A percentile compares a stretch with the other conserved stretches of the same genome.
These are phyloP conservation scores for Protodeltote pygarga DNA, from an alignment of 2,888 invertebrate genomes.

Conservation along the genomic window DNA sequence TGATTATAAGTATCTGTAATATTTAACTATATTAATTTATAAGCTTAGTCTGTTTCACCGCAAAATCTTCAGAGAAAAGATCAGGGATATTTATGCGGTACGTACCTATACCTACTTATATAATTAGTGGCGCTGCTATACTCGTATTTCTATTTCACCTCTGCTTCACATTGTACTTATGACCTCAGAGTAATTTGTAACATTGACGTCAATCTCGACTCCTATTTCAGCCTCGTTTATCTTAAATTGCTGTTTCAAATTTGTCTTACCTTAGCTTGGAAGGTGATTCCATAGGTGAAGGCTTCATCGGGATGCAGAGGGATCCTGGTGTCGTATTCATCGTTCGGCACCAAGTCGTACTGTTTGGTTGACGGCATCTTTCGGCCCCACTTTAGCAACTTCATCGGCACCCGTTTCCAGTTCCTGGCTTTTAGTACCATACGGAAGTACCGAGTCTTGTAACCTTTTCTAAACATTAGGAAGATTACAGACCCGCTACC, in stretches of 20 bases:
- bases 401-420: slow-evolving; percentile 79
- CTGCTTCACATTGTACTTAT: slow-evolving; percentile 12
- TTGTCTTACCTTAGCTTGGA: slow-evolving; percentile 96
- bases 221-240: slow-evolving; percentile 13
- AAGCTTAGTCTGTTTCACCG: too few species aligned
- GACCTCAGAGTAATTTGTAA: slow-evolving; percentile 26
- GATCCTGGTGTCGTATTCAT: slow-evolving; percentile 97
- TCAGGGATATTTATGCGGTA: too few species aligned
- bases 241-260: slow-evolving; percentile 10
- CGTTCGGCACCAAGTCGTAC: slow-evolving; percentile 98
- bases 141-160: slow-evolving; percentile 7
- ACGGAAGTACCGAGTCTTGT: slow-evolving; percentile 74
- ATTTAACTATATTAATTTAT: too few species aligned
- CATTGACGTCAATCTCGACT: slow-evolving; percentile 16
- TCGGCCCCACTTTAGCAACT: slow-evolving; percentile 78
- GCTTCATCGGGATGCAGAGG: slow-evolving; percentile 99
- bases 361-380: slow-evolving; percentile 95
- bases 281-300: slow-evolving; percentile 98
- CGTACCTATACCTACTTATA: slow-evolving; percentile 2
- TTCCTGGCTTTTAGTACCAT: slow-evolving; percentile 70
- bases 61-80: background rate
- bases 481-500: slow-evolving; percentile 51
- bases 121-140: slow-evolving; percentile 5
- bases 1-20: too few species aligned
- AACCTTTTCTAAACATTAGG: slow-evolving; percentile 76